Base-by-base conservation (phyloP, 2,888 invertebrate species). In the Chorisops tibialis region DNA sequence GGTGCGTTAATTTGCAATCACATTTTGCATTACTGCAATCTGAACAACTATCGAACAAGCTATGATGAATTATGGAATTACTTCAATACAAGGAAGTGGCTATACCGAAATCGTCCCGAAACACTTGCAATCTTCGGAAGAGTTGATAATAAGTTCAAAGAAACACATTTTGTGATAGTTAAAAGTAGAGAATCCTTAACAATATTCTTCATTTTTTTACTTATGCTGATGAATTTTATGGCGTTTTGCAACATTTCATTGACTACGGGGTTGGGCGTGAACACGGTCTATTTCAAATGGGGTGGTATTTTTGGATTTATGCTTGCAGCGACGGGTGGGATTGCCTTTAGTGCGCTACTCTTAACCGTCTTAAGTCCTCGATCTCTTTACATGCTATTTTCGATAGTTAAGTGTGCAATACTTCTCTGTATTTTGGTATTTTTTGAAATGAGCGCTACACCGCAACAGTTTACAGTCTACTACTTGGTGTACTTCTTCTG, bases 11-110 rank as follows among this genome's bases (percentile, higher is more conserved):
- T 56, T 24, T 45, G 43, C 22, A 56, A 56, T 30, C 56, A 56
- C 19, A 56, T 56, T n/a, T 43, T 56, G 56, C 43, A 56, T 11
- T 56, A 56, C 16, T 56, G 56, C 19, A 30, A 18, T 45, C 11
- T 56, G 30, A 56, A 56, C 18, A 56, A 56, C 11, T 56, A 56
- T 43, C 43, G 56, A 16, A 45, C 56, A 9, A 56, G 56, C 21
- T 18, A 30, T n/a, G 56, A 56, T 11, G 30, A n/a, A 9, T 30
- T 56, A 30, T 56, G 56, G 56, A 56, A 43, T 30, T 56, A 56
- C 45, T 56, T 43, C 45, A 56, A 56, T 18, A 22, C 30, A 1
- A 24, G 56, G 3, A 45, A 30, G 16, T 56, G 56, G 56, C 45
- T 56, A 9, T 56, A 45, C 35, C 43, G 43, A 12, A 45, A 45